Percentiles rank a stretch among this genome's conserved stretches.
Conservation (phyloP, 2,888 invertebrate species). For the Caenorhabditis sulstoni region DNA sequence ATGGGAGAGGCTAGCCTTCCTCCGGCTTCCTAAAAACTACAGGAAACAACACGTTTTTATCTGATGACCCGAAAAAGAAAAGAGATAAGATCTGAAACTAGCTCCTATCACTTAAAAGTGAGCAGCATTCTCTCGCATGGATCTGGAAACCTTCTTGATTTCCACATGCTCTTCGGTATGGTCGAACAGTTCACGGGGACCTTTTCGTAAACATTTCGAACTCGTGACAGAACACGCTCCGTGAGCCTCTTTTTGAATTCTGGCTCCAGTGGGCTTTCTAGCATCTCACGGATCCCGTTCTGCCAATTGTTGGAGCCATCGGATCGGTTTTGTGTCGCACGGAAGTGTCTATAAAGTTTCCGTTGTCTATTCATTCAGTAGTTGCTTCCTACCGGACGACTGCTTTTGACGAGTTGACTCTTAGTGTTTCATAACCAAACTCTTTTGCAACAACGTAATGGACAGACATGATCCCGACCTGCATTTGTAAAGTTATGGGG, state of each 20-base stretch:
- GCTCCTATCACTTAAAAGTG: too few relatives aligned
- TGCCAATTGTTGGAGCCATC: neutral
- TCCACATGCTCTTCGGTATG: constrained; percentile 3
- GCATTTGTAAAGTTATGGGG: too few relatives aligned
- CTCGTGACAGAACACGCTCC: neutral
- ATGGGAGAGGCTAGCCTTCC: too few relatives aligned
- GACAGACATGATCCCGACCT: constrained; percentile 36
- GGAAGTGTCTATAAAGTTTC: constrained; percentile 6
- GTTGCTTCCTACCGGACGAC: constrained; percentile 13
- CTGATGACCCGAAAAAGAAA: too few relatives aligned
- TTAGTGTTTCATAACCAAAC: constrained; percentile 10
- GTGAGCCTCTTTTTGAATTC: neutral
- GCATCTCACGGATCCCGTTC: neutral
- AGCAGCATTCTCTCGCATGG: constrained; percentile 17
- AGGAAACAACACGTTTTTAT: too few relatives aligned
- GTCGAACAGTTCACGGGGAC: constrained; percentile 15
- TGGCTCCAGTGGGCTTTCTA: neutral
- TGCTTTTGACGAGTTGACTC: neutral
- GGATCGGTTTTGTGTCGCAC: neutral
- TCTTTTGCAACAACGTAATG: constrained; percentile 27
- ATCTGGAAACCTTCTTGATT: constrained; percentile 8
- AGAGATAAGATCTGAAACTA: too few relatives aligned
- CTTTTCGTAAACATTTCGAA: constrained; percentile 7
- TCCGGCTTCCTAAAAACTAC: too few relatives aligned
- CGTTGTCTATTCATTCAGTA: too few relatives aligned